Percentiles rank a stretch among this genome's conserved stretches.
These are phyloP conservation scores for Chaenogobius annularis DNA, from an alignment of 2,113 vertebrate genomes.

Conservation along the genomic window DNA sequence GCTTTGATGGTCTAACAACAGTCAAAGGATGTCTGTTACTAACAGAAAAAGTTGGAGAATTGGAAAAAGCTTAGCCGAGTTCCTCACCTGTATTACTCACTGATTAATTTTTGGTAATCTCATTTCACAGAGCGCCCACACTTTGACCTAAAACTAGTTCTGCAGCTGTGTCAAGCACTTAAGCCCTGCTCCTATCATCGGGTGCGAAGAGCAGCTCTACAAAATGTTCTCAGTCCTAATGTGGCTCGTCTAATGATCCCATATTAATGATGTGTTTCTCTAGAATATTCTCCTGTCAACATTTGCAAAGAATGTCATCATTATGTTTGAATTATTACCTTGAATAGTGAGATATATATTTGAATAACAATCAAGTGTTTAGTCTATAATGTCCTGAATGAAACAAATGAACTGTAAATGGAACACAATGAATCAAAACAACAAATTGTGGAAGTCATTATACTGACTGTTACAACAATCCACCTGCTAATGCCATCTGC, in stretches of 20 bases:
- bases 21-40: background rate
- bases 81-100: slow-evolving; percentile 17
- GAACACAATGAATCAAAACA: background rate
- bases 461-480: background rate
- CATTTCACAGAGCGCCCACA: slow-evolving; percentile 24
- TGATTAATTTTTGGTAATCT: slow-evolving; percentile 43
- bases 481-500: slow-evolving; percentile 9
- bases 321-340: background rate
- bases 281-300: background rate
- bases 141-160: slow-evolving; percentile 45
- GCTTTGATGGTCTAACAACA: background rate
- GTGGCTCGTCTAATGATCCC: background rate
- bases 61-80: slow-evolving; percentile 17
- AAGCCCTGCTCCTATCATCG: slow-evolving; percentile 5
- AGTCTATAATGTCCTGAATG: background rate
- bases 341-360: background rate
- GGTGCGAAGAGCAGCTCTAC: slow-evolving; percentile 14
- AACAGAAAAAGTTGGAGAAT: background rate
- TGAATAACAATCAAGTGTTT: background rate
- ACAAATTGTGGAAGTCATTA: background rate
- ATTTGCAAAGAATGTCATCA: background rate
- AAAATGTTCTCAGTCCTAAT: slow-evolving; percentile 17
- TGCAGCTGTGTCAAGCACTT: slow-evolving; percentile 42
- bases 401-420: slow-evolving; percentile 10
- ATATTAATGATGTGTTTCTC: slow-evolving; percentile 4